These are phyloP conservation scores for Patiria miniata DNA, from an alignment of 35 echinoderm and acorn worm species.

Conservation along the genomic window DNA sequence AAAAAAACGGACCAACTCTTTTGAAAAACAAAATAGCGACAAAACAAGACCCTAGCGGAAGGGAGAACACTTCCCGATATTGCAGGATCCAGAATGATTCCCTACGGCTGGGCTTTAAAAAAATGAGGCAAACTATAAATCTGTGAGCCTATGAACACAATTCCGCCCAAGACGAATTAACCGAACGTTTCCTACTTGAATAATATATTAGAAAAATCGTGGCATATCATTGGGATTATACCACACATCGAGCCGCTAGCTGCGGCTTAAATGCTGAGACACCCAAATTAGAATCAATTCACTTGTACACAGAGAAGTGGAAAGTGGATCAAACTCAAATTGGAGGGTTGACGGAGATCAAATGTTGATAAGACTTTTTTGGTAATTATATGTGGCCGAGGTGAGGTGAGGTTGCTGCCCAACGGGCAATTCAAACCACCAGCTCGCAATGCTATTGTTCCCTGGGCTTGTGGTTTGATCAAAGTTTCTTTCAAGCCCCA, in stretches of 20 bases:
- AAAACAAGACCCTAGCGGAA: not conserved
- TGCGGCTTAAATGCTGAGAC: not conserved
- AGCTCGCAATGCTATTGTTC: not conserved
- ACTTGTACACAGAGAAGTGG: not conserved
- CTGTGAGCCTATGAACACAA: not conserved
- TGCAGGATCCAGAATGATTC: not conserved
- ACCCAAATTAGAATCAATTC: conserved; percentile 23
- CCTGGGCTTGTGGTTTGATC: not conserved
- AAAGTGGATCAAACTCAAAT: not conserved
- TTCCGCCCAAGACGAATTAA: not conserved
- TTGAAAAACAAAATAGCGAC: not conserved
- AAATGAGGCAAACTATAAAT: not conserved
- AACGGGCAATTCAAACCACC: not conserved
- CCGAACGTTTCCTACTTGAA: conserved; percentile 27
- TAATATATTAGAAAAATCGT: conserved; percentile 16
- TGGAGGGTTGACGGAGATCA: not conserved
- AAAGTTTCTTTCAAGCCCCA: not conserved
- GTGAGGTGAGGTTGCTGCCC: not conserved
- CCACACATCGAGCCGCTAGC: not conserved
- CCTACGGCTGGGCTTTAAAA: not conserved
- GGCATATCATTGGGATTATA: conserved; percentile 27
- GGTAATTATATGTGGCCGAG: not conserved
- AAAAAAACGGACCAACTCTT: not conserved
- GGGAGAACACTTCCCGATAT: conserved; percentile 23
- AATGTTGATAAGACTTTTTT: not conserved